Base-by-base conservation (phyloP, 2,888 invertebrate genomes). In the Limnephilus marmoratus region DNA sequence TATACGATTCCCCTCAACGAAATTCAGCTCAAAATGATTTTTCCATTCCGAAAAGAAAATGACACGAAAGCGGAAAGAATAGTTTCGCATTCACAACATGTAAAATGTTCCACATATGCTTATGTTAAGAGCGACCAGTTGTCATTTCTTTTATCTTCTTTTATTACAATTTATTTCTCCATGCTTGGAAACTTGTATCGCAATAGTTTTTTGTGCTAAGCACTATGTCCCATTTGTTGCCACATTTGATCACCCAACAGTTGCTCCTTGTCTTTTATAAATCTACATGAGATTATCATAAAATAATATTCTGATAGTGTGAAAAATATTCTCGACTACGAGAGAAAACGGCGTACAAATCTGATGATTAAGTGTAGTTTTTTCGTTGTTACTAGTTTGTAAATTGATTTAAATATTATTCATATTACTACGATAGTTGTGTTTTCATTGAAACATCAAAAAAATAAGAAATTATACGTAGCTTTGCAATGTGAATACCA, bases 101-200 rank as follows among this genome's bases (percentile, higher is more conserved):
- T 68, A 68, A 24, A 68, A 68, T 68, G n/a, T 68, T n/a, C 68
- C 68, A 24, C 68, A 68, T n/a, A n/a, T 24, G 24, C 24, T 68
- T 85, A 85, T 85, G 85, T 34, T 34, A 34, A 41, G 18, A 85
- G 24, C 85, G 41, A 85, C 85, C 85, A 85, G 85, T 85, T 85
- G 85, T 85, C 41, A 34, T 85, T 34, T 41, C 18, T 85, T 85
- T 85, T 85, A 85, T 34, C 85, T 34, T 11, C 18, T 41, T 85
- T 85, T 41, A 85, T 85, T 85, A 85, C 31, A 85, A 37, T 85
- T 85, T 82, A 31, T 82, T 82, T 13, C 37, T 18, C 85, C 24
- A 85, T 24, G 41, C n/a, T 85, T 18, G 31, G 34, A 34, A 34
- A 85, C 4, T 13, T 41, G 41, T 85, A 24, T 85, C 37, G 85